phyloP scores from a whole-genome alignment of 1,140 invertebrate genomes.

The Pseudomyrmex gracilis region DNA sequence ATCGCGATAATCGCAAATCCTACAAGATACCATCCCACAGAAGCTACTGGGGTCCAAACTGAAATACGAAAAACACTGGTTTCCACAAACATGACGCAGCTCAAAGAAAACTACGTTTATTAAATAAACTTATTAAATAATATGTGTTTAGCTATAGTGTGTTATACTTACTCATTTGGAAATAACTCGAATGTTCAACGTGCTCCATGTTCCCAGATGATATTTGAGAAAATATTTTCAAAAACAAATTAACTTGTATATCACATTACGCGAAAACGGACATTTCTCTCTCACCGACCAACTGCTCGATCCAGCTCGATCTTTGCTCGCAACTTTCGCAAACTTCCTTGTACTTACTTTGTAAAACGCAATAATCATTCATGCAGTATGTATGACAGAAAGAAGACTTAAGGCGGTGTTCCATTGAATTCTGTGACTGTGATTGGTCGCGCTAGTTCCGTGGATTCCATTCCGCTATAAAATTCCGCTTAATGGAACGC shows the following conservation, averaged over 20 bases:
- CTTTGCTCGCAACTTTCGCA: no score
- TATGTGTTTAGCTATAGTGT: no score
- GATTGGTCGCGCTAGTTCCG: no score
- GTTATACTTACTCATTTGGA: constrained; percentile 44
- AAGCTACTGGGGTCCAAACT: constrained; percentile 77
- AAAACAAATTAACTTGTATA: neutral
- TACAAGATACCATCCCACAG: constrained; percentile 80
- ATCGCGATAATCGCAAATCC: constrained; percentile 68
- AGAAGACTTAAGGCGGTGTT: no score
- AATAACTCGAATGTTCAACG: neutral
- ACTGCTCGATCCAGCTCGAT: no score
- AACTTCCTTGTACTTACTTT: neutral
- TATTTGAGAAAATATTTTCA: neutral
- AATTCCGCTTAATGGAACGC: no score
- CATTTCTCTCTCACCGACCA: no score
- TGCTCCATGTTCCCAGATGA: constrained; percentile 19
- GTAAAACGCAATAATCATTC: neutral
- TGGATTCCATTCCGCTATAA: no score
- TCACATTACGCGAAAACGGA: neutral
- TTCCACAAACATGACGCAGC: neutral
- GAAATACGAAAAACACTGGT: constrained; percentile 22
- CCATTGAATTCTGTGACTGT: no score
- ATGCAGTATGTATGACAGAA: no score
- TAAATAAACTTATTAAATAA: neutral
- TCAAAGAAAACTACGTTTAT: neutral